Conservation (phyloP, 92 coral and sea anemone genomes). For the Epizoanthus rinbou region DNA sequence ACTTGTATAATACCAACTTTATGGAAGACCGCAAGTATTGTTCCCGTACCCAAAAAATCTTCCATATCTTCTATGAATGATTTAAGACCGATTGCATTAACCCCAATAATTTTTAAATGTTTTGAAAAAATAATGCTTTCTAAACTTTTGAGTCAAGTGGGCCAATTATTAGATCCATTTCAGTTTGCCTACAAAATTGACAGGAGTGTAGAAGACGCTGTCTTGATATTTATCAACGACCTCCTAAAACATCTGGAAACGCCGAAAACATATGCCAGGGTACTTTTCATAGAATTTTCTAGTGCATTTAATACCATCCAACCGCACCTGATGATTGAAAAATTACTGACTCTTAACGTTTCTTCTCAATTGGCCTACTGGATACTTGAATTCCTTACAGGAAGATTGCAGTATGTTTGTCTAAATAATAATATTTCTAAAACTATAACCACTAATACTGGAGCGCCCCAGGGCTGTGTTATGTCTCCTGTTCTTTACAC, state of each 20-base stretch:
- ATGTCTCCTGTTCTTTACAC: constrained; percentile 21
- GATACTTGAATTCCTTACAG: constrained; percentile 23
- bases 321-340: constrained; percentile 28
- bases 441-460: neutral
- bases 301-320: constrained; percentile 33
- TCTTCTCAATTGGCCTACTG: neutral
- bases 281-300: constrained; percentile 5
- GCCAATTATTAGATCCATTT: constrained; percentile 21
- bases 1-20: too few species aligned
- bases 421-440: neutral
- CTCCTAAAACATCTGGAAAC: constrained; percentile 21
- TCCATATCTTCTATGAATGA: too few species aligned
- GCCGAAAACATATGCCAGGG: constrained; percentile 11
- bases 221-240: neutral
- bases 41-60: too few species aligned
- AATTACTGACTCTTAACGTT: constrained; percentile 11
- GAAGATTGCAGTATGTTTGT: constrained; percentile 27
- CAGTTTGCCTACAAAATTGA: constrained; percentile 30
- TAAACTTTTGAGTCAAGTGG: constrained; percentile 20
- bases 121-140: constrained; percentile 21
- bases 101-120: too few species aligned
- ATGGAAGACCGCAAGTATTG: too few species aligned
- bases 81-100: too few species aligned
- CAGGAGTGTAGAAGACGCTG: constrained; percentile 28
- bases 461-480: constrained; percentile 8